Evolutionary conservation across 2,888 invertebrate genomes (phyloP).

Genomic region (Aporophyla nigra): DNA sequence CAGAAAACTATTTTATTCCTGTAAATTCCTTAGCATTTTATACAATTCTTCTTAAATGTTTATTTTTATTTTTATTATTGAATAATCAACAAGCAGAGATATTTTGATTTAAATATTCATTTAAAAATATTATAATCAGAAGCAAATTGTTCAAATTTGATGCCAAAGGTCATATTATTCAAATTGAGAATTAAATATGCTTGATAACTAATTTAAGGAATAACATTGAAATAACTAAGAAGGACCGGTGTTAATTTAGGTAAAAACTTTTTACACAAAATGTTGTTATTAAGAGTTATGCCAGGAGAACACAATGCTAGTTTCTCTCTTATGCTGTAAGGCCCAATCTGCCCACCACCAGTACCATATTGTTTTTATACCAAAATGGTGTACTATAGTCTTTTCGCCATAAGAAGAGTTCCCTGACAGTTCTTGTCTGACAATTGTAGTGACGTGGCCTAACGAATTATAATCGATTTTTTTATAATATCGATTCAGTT

Average conservation of each 20-base stretch:
- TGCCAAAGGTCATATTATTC: slow-evolving; percentile 18
- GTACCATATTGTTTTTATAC: background rate
- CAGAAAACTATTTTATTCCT: background rate
- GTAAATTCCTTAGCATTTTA: background rate
- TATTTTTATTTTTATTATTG: background rate
- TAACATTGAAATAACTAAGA: slow-evolving; percentile 1
- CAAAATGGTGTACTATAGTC: too few relatives aligned
- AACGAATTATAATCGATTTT: too few relatives aligned
- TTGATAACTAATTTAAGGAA: background rate
- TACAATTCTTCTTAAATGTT: background rate
- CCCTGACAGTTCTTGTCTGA: too few relatives aligned
- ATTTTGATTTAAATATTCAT: background rate
- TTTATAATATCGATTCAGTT: too few relatives aligned
- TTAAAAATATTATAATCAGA: background rate
- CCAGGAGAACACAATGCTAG: background rate
- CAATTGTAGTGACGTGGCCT: too few relatives aligned
- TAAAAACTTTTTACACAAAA: background rate
- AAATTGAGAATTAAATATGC: slow-evolving; percentile 1
- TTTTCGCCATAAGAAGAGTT: too few relatives aligned
- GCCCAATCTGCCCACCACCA: background rate
- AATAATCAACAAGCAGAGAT: background rate
- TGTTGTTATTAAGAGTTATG: background rate
- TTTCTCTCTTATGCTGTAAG: background rate
- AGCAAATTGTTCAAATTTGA: background rate
- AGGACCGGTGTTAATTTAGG: background rate